Evolutionary conservation across 2,888 invertebrate species (phyloP), one percentile per base, ranked within the genome.

Genomic region (Phoronis australis): DNA sequence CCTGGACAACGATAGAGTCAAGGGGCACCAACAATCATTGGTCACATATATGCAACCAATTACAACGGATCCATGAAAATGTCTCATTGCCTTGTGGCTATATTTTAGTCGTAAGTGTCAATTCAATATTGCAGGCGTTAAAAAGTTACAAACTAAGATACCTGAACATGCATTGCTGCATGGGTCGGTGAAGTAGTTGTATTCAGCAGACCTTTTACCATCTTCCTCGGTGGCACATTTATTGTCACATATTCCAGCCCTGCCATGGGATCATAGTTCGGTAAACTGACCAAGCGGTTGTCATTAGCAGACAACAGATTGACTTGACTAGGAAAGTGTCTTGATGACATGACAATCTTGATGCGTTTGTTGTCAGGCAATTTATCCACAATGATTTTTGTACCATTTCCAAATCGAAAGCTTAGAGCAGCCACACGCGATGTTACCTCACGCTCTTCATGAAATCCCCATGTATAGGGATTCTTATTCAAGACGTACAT

Each of bases 391-490:
- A 52, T n/a, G 21, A 66, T 55, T 26, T 50, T 39, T 1, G 44
- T 42, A n/a, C 66, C 66, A 42, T 54, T 47, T 4, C 54, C 45
- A 37, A 59, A 51, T 45, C 57, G 56, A 44, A 68, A 64, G 42
- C 55, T 54, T 5, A 62, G 50, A 2, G 55, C 52, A 6, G 62
- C 45, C 1, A 62, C 60, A 15, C 52, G 52, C 9, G 66, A 56
- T 39, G 53, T 55, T 1, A 59, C 27, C 12, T 45, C 27, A 1
- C 49, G 23, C 20, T 46, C 26, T 2, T 37, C 44, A 5, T 42
- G 41, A 37, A 51, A 55, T 15, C 61, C 62, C 51, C 59, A 65
- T 12, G 56, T 57, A 35, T 55, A 63, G 4, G 61, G 64, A 46
- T 61, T 63, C 24, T 48, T 21, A 1, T 48, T 23, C n/a, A 46